Evolutionary conservation across 2,797 vertebrate species (phyloP).

Genomic region (Chaenodraco wilsoni): DNA sequence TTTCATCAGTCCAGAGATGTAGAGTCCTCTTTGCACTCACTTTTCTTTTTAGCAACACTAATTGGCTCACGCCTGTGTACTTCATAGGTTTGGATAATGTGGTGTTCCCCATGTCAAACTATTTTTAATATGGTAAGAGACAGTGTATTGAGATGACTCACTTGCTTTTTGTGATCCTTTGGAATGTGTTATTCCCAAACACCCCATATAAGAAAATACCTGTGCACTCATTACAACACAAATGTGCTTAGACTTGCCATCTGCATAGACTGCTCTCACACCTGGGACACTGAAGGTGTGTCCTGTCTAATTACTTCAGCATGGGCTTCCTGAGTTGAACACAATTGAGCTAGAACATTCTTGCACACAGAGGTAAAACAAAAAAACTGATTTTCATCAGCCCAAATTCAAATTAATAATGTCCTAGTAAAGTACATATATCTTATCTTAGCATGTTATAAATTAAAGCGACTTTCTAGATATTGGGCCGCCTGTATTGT

Average conservation of each 20-base stretch:
- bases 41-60: conserved; percentile 8
- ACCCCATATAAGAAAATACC: conserved; percentile 19
- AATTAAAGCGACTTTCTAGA: background rate
- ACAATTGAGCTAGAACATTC: background rate
- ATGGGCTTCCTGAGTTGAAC: conserved; percentile 1
- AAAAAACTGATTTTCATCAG: background rate
- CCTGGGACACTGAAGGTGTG: conserved; percentile 34
- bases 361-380: background rate
- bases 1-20: conserved; percentile 10
- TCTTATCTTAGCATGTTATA: background rate
- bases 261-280: conserved; percentile 14
- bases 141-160: background rate
- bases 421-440: no score
- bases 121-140: background rate
- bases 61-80: background rate
- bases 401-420: background rate
- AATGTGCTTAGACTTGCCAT: conserved; percentile 54
- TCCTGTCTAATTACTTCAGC: conserved; percentile 15
- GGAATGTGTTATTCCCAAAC: conserved; percentile 2
- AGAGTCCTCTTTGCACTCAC: background rate
- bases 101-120: background rate
- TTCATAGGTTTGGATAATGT: background rate
- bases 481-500: background rate
- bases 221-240: conserved; percentile 5
- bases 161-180: background rate